phyloP scores from a whole-genome alignment of 2,888 invertebrate genomes.

The Heliconius charithonia region DNA sequence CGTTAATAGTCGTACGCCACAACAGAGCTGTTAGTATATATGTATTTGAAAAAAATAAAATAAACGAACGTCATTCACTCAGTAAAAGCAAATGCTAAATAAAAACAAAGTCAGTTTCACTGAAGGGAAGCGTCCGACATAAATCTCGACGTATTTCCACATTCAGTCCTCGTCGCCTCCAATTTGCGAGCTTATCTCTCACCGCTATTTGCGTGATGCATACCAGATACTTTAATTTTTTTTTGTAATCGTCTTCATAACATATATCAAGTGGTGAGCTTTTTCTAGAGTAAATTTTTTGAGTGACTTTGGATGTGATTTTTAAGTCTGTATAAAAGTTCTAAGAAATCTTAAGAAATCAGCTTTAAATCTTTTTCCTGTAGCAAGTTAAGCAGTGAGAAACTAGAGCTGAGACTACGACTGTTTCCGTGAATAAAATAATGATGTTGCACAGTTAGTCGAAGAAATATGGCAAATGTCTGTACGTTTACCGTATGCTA shows the following conservation, averaged over 20 bases:
- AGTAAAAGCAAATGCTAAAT: background rate
- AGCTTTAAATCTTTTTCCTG: too few species aligned
- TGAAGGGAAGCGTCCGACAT: slow-evolving; percentile 23
- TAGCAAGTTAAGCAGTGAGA: too few species aligned
- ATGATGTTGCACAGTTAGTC: too few species aligned
- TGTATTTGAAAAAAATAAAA: background rate
- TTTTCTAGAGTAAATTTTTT: background rate
- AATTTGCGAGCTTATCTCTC: slow-evolving; percentile 43
- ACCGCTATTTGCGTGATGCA: slow-evolving; percentile 31
- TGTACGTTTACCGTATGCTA: too few species aligned
- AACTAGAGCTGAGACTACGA: too few species aligned
- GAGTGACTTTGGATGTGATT: background rate
- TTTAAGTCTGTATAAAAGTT: background rate
- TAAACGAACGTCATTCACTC: background rate
- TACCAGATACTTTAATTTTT: background rate
- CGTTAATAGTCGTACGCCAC: too few species aligned
- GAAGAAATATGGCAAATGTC: too few species aligned
- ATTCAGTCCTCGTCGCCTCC: slow-evolving; percentile 43
- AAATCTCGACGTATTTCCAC: slow-evolving; percentile 40
- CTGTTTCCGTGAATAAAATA: too few species aligned
- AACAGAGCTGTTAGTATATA: background rate
- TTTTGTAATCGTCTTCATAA: background rate
- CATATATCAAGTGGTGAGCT: background rate
- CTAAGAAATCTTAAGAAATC: background rate
- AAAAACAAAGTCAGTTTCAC: slow-evolving; percentile 6